Conservation (phyloP, 2,888 invertebrate genomes). For the Stramonita haemastoma region DNA sequence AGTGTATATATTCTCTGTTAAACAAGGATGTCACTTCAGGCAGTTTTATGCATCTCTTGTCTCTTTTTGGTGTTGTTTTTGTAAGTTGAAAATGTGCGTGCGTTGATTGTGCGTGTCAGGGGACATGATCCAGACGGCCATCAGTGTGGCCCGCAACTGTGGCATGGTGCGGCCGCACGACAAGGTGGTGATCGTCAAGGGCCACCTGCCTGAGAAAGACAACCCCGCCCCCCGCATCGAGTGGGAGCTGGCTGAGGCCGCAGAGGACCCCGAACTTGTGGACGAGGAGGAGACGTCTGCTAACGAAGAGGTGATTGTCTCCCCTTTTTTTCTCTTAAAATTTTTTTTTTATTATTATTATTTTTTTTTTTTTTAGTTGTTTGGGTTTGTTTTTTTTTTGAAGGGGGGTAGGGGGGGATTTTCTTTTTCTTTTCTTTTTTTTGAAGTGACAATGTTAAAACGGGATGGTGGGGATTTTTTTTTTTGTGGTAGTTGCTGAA, state of each 20-base stretch:
- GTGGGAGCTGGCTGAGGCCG: constrained; percentile 62
- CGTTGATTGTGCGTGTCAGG: constrained; percentile 64
- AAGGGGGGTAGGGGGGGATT: background rate
- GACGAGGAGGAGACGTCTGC: constrained; percentile 30
- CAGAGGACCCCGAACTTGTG: constrained; percentile 41
- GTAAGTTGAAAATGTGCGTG: too few relatives aligned
- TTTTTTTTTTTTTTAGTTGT: too few relatives aligned
- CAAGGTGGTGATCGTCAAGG: constrained; percentile 75
- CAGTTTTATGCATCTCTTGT: too few relatives aligned
- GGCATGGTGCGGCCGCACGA: constrained; percentile 79
- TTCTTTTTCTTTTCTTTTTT: background rate
- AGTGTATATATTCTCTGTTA: too few relatives aligned
- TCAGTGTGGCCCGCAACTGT: constrained; percentile 93
- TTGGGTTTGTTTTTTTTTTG: too few relatives aligned
- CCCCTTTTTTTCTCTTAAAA: background rate
- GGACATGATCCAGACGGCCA: constrained; percentile 94
- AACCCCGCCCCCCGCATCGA: constrained; percentile 59
- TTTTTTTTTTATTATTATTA: too few relatives aligned
- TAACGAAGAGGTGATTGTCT: constrained; percentile 33
- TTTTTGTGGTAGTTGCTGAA: background rate
- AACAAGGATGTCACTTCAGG: too few relatives aligned
- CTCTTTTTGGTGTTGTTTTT: too few relatives aligned
- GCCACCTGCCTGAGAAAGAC: constrained; percentile 63
- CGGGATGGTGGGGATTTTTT: background rate
- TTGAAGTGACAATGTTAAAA: background rate